A percentile compares a stretch with the other conserved stretches of the same genome.
These are phyloP conservation scores for Trissoscelio sp. DNA, from an alignment of 2,888 invertebrate genomes.

Conservation along the genomic window DNA sequence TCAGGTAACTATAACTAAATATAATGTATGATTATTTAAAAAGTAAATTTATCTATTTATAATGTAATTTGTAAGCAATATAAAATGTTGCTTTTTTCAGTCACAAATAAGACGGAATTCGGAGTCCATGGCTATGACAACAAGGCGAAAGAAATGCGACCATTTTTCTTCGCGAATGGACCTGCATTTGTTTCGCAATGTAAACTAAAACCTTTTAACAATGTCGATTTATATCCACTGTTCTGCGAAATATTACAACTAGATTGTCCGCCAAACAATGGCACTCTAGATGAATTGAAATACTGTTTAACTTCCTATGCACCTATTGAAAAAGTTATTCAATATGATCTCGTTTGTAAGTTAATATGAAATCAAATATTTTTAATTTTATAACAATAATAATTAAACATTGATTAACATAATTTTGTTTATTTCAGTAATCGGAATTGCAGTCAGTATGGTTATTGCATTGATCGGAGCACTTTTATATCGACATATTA, in stretches of 20 bases:
- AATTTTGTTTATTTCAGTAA: slow-evolving; percentile 32
- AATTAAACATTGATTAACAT: neutral
- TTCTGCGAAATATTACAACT: slow-evolving; percentile 86
- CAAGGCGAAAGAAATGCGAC: slow-evolving; percentile 86
- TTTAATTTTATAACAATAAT: neutral
- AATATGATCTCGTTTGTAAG: slow-evolving; percentile 55
- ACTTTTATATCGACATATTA: slow-evolving; percentile 8
- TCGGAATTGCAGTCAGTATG: slow-evolving; percentile 33
- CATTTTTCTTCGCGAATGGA: slow-evolving; percentile 89
- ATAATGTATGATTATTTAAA: neutral
- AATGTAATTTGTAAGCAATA: neutral
- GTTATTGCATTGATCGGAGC: slow-evolving; percentile 30
- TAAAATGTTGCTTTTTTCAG: slow-evolving; percentile 74
- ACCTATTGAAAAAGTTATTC: slow-evolving; percentile 29
- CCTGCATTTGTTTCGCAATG: slow-evolving; percentile 86
- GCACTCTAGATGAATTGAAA: slow-evolving; percentile 82
- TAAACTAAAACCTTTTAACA: slow-evolving; percentile 85
- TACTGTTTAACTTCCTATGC: slow-evolving; percentile 79
- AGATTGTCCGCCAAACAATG: slow-evolving; percentile 84
- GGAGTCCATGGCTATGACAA: slow-evolving; percentile 89
- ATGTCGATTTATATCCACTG: slow-evolving; percentile 87
- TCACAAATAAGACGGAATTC: slow-evolving; percentile 84
- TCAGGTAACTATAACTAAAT: slow-evolving; percentile 80
- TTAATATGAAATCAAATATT: neutral
- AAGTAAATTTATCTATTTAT: neutral